Evolutionary conservation across 2,888 invertebrate species (phyloP).

Genomic region (Cataglyphis albicans): DNA sequence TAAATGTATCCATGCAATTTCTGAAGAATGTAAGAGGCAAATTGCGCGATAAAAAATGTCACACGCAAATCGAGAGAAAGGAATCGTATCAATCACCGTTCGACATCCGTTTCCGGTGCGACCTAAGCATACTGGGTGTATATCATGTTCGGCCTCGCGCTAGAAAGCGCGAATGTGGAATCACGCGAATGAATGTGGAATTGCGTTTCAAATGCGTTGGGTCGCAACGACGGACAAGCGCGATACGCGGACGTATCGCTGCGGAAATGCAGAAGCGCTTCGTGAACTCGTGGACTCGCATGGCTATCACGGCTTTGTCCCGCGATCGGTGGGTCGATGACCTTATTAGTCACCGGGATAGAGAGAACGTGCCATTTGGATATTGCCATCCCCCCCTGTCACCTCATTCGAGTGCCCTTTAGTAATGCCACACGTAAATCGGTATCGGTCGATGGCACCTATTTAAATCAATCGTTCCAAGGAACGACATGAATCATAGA

Average conservation of each 20-base stretch:
- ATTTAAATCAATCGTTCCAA: background rate
- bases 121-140: background rate
- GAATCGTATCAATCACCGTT: conserved; percentile 8
- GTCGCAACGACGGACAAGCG: conserved; percentile 17
- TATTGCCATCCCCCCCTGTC: conserved; percentile 11
- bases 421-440: background rate
- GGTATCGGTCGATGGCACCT: conserved; percentile 9
- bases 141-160: conserved; percentile 1
- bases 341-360: conserved; percentile 44
- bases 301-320: conserved; percentile 39
- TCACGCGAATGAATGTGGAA: conserved; percentile 12
- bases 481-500: background rate
- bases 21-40: background rate
- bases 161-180: conserved; percentile 28
- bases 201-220: conserved; percentile 9
- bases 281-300: conserved; percentile 20
- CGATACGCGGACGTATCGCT: background rate
- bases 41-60: background rate
- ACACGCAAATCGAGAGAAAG: background rate
- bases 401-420: conserved; percentile 15
- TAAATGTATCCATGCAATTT: background rate
- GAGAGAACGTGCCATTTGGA: conserved; percentile 45
- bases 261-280: conserved; percentile 8
- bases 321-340: conserved; percentile 39
- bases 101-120: conserved; percentile 27